Base-by-base conservation (phyloP, 2,797 vertebrate species). In the Apogon hyalosoma region DNA sequence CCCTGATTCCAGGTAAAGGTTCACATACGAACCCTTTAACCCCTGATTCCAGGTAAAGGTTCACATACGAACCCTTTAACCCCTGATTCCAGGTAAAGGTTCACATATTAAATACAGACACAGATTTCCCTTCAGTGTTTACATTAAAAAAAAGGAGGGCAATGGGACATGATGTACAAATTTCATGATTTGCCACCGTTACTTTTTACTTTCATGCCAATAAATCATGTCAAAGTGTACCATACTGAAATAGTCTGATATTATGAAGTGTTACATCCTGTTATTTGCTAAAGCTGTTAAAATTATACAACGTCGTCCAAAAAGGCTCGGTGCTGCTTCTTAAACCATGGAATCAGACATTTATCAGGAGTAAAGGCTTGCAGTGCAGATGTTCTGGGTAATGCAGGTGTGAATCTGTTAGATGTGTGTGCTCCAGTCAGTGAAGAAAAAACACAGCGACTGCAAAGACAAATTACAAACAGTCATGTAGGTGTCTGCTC, bases 161-260 rank as follows among this genome's bases (percentile, higher is more conserved):
- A 74, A 65, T 0, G 58, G 18, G 39, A 50, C 8, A 2, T 4
- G 8, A 15, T 59, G 40, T 56, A 28, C 39, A 56, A 21, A 56
- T 73, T 21, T 16, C 6, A 53, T 47, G 24, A 53, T 39, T 21
- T 46, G 53, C 53, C 75, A 59, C 13, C 18, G 12, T 65, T 39
- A n/a, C 31, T 58, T 42, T 63, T 75, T 73, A 59, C 41, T 73
- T 57, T 47, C 41, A 66, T 63, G 53, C 66, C 70, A 74, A 61
- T 59, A 66, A 57, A 69, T 48, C 63, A 33, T 9, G 28, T 82
- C 42, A 60, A 46, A 72, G 38, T 39, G 65, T 75, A 48, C 46
- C 33, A 14, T 54, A 36, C 33, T 40, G 42, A 72, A 75, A 75
- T 28, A 21, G 54, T 54, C 61, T 8, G 59, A 75, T 50, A 75